phyloP scores from a whole-genome alignment of 2,888 invertebrate species.

The Cylloceria caligata region DNA sequence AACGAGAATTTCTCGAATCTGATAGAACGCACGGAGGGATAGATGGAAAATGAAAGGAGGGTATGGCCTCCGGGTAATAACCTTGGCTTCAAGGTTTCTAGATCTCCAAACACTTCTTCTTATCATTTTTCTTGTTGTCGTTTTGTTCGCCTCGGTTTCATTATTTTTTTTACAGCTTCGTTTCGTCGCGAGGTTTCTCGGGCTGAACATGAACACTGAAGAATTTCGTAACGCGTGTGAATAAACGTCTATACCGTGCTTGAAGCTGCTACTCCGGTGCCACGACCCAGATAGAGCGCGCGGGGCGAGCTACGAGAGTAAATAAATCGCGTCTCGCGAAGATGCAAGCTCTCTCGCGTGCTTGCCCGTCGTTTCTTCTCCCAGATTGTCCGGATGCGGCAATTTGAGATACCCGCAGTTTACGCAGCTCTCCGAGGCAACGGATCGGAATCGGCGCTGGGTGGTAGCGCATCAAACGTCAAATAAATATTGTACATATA shows the following conservation, averaged over 20 bases:
- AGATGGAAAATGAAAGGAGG: constrained; percentile 13
- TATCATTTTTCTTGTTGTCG: constrained; percentile 6
- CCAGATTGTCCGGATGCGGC: neutral
- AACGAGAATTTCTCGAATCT: constrained; percentile 25
- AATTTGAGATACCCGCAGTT: neutral
- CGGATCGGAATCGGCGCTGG: constrained; percentile 33
- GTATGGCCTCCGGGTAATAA: constrained; percentile 36
- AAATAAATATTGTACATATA: constrained; percentile 36
- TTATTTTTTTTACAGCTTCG: neutral
- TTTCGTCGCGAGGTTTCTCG: constrained; percentile 30
- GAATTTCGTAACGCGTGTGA: constrained; percentile 58
- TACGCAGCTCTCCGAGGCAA: neutral
- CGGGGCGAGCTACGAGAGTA: constrained; percentile 50
- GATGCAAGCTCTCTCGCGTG: constrained; percentile 21
- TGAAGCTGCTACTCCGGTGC: constrained; percentile 36
- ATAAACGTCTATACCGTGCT: constrained; percentile 11
- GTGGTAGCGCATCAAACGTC: constrained; percentile 30
- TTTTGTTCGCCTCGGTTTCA: constrained; percentile 6
- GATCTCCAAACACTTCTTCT: constrained; percentile 23
- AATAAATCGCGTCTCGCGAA: constrained; percentile 54
- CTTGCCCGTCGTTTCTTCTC: neutral
- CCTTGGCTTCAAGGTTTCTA: constrained; percentile 47
- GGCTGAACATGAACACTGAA: constrained; percentile 21
- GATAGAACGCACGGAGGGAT: neutral
- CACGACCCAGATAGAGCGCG: constrained; percentile 52